Evolutionary conservation across 2,888 invertebrate species (phyloP), one percentile per base, ranked within the genome.

Genomic region (Dolichomitus sp.): DNA sequence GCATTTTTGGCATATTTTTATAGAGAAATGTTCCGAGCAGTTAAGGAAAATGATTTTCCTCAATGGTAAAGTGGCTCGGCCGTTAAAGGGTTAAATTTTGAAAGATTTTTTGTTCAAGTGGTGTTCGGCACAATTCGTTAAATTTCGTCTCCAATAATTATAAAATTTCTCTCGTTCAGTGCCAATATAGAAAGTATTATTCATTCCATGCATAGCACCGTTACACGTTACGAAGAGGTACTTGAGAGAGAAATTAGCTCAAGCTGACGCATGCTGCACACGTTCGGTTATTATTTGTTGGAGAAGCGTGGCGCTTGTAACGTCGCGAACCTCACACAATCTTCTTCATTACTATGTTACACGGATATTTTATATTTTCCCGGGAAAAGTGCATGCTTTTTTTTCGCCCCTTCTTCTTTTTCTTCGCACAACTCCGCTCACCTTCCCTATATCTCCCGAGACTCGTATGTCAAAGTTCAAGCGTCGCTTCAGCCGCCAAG

Each of bases 171-270:
- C 17, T 50, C 17, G 33, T 33, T 19, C 11, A 50, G 19, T 33
- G 50, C 48, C 37, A 68, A 68, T 68, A 33, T 27, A 33, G 19
- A 50, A 68, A 50, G 66, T 33, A 50, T 68, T 37, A 68, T 68
- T 68, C 66, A 68, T n/a, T 14, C 30, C 50, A 6, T 50, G 50
- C 48, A 17, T 4, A 14, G 17, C 12, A 68, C 2, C 19, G 12
- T 17, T 17, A 19, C 66, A 30, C 12, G 50, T 33, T 50, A 17
- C 33, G 33, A 48, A 33, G 66, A 50, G 45, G 50, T 33, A 37
- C n/a, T 37, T 30, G 33, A 19, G 33, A 7, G 27, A 50, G 33
- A 37, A n/a, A 50, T 68, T 37, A 30, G 17, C 50, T 23, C 27
- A 33, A 11, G 66, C 17, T 37, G 66, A 68, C 50, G 50, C 66